phyloP scores from a whole-genome alignment of 64 coral and sea anemone genomes.

The Anthopleura sola region DNA sequence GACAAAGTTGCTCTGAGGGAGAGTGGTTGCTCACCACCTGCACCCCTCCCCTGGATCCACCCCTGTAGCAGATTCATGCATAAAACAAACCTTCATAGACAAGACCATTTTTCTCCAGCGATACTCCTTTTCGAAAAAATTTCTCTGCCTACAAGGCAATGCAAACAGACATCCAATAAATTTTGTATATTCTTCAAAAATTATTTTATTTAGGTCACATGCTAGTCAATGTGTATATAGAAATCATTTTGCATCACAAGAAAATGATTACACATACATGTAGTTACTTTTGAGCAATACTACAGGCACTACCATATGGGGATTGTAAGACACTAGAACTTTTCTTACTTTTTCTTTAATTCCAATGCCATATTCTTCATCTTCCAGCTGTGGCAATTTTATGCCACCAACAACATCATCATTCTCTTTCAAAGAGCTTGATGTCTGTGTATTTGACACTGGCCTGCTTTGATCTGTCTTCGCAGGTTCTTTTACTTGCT shows the following conservation, averaged over 20 bases:
- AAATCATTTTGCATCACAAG: too few species aligned
- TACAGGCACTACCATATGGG: too few species aligned
- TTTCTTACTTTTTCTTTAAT: background rate
- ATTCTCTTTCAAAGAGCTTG: conserved; percentile 13
- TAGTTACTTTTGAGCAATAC: too few species aligned
- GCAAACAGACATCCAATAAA: background rate
- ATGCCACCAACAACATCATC: background rate
- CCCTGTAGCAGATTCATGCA: too few species aligned
- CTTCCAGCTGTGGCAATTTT: background rate
- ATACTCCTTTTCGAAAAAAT: conserved; percentile 68
- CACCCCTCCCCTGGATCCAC: too few species aligned
- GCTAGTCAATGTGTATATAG: too few species aligned
- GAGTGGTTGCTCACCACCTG: too few species aligned
- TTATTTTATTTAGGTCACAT: too few species aligned
- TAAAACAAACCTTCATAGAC: conserved; percentile 67
- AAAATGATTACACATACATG: too few species aligned
- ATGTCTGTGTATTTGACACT: background rate
- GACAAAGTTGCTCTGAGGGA: too few species aligned
- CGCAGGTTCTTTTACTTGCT: background rate
- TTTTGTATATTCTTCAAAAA: too few species aligned
- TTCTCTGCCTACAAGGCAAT: conserved; percentile 58
- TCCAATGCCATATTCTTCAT: background rate
- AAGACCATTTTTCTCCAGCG: conserved; percentile 64
- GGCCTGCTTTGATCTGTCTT: background rate
- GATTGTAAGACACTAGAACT: too few species aligned